Evolutionary conservation across 2,888 invertebrate species (phyloP), one percentile per base, ranked within the genome.

Genomic region (Tipula lateralis): DNA sequence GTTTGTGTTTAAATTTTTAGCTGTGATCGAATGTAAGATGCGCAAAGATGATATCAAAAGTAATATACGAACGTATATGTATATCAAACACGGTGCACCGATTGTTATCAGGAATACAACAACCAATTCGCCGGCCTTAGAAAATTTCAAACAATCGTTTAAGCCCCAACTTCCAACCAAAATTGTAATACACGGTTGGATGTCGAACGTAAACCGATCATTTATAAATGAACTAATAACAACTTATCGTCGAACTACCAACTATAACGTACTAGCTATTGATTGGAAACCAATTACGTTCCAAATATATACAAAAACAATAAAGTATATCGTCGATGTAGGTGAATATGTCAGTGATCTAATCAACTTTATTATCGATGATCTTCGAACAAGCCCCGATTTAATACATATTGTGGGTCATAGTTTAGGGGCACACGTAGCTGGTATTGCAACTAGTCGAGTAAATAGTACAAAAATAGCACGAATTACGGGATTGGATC

Each of bases 161-260:
- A 32, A 82, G 29, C 88, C 89, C 0, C 86, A 88, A 0, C 85
- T 89, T 85, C 89, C 89, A 83, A 90, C 90, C 0, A 90, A 90
- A 85, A 89, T 90, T 16, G 86, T 90, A 0, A 89, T 90, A 0
- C 90, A 90, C 50, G 90, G 90, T 32, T 90, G 90, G 90, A 82
- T 30, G 30, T 30, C 82, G 5, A 82, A 82, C 1, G 82, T 82
- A 30, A 82, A 82, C n/a, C 30, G 32, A 30, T 2, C 82, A 32
- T 82, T 16, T 16, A 30, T 29, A 29, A 16, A 29, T 29, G 82
- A n/a, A 30, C 7, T 82, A 12, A 82, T 82, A 9, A 29, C 82
- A 16, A 6, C 82, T 30, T 82, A 82, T n/a, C 82, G 29, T 1
- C 29, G 30, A 30, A 82, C 82, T 0, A 82, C 82, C 5, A 9